Evolutionary conservation across 2,888 invertebrate species (phyloP).

Genomic region (Leptopilina drosophilae): DNA sequence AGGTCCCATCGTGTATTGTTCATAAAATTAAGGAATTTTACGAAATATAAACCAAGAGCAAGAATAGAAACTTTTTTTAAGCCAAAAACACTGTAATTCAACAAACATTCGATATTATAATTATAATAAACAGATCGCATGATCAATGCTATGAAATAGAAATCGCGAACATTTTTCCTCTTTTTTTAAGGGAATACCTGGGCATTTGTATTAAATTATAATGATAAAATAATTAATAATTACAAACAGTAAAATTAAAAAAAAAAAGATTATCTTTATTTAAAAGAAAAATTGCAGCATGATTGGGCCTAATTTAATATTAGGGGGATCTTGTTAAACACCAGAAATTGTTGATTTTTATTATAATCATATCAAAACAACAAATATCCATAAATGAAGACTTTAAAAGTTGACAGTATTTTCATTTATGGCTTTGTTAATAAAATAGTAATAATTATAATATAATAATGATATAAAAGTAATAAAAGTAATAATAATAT

Average conservation of each 20-base stretch:
- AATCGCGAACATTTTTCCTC: slow-evolving; percentile 20
- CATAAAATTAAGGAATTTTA: neutral
- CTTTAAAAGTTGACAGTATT: slow-evolving; percentile 39
- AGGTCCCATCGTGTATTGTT: slow-evolving; percentile 33
- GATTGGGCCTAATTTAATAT: slow-evolving; percentile 18
- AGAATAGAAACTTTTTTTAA: slow-evolving; percentile 3
- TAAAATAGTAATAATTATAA: neutral
- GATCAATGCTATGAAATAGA: slow-evolving; percentile 19
- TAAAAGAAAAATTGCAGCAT: slow-evolving; percentile 1
- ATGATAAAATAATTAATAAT: neutral
- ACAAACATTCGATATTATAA: neutral
- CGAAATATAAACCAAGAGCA: neutral
- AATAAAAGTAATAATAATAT: neutral
- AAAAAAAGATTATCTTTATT: neutral
- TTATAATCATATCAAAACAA: slow-evolving; percentile 32
- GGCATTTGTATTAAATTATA: slow-evolving; percentile 23
- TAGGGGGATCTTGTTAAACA: slow-evolving; percentile 16
- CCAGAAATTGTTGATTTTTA: slow-evolving; percentile 18
- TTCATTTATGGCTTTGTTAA: slow-evolving; percentile 15
- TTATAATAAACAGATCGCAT: slow-evolving; percentile 10
- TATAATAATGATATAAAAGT: neutral
- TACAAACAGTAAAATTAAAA: neutral
- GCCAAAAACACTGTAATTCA: neutral
- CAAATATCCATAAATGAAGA: slow-evolving; percentile 34
- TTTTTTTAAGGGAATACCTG: slow-evolving; percentile 26